A percentile compares a stretch with the other conserved stretches of the same genome.
Evolutionary conservation across 2,113 vertebrate genomes (phyloP).

Genomic region (Nannospalax galili): DNA sequence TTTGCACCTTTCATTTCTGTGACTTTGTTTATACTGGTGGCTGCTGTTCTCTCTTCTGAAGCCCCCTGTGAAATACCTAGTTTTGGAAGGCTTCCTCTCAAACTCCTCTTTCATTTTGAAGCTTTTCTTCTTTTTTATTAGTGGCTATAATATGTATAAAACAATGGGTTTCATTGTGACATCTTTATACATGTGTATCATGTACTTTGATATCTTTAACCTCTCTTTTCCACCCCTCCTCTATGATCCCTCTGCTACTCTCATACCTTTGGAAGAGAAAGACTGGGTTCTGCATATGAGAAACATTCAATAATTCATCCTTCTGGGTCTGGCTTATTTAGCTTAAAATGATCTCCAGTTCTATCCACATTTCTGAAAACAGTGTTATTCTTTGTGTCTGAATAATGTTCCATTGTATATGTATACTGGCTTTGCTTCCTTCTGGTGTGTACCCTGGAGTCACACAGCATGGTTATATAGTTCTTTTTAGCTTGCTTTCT

Average conservation of each 20-base stretch:
- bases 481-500: no score
- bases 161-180: not conserved
- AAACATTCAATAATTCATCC: not conserved
- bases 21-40: not conserved
- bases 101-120: not conserved
- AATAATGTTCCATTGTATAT: not conserved
- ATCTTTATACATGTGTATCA: no score
- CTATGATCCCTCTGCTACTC: not conserved
- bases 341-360: not conserved
- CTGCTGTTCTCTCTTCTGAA: not conserved
- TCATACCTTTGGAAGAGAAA: not conserved
- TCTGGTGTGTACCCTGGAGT: not conserved
- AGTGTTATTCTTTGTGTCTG: not conserved
- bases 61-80: not conserved
- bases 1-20: not conserved
- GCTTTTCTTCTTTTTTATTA: not conserved
- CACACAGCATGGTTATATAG: not conserved
- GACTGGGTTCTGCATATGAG: not conserved
- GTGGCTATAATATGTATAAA: not conserved
- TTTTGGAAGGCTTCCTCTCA: not conserved
- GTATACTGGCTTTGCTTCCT: not conserved
- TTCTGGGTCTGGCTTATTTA: not conserved
- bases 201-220: not conserved
- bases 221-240: not conserved
- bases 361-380: not conserved